Conservation (phyloP, 2,797 vertebrate genomes). For the Sebastes jordani region DNA sequence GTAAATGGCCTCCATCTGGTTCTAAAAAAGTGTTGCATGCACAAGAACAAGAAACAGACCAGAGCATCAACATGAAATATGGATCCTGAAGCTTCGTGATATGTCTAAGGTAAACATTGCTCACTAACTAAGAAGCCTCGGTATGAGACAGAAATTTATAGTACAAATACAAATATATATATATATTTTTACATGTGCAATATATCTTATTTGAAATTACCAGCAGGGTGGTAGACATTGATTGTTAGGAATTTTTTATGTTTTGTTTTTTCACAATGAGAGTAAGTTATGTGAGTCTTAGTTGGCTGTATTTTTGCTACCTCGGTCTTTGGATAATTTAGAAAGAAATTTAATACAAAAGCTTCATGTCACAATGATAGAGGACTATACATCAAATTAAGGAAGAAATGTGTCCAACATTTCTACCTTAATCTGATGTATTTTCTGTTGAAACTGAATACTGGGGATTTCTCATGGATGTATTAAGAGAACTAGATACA, state of each 20-base stretch:
- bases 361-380: neutral
- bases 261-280: neutral
- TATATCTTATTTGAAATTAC: neutral
- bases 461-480: neutral
- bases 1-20: constrained; percentile 67
- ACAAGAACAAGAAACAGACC: constrained; percentile 47
- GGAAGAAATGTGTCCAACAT: neutral
- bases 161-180: neutral
- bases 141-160: constrained; percentile 1
- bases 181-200: neutral
- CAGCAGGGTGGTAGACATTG: neutral
- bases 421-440: neutral
- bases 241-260: neutral
- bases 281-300: neutral
- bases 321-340: neutral
- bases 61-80: constrained; percentile 60
- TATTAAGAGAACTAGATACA: too few species aligned
- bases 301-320: neutral
- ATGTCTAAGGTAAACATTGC: constrained; percentile 23
- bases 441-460: neutral
- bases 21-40: constrained; percentile 68
- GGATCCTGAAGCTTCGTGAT: constrained; percentile 36
- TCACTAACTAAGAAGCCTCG: constrained; percentile 10
- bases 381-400: neutral
- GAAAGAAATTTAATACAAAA: neutral